Evolutionary conservation across 1,140 invertebrate genomes (phyloP).

Genomic region (Drosophila ambigua): DNA sequence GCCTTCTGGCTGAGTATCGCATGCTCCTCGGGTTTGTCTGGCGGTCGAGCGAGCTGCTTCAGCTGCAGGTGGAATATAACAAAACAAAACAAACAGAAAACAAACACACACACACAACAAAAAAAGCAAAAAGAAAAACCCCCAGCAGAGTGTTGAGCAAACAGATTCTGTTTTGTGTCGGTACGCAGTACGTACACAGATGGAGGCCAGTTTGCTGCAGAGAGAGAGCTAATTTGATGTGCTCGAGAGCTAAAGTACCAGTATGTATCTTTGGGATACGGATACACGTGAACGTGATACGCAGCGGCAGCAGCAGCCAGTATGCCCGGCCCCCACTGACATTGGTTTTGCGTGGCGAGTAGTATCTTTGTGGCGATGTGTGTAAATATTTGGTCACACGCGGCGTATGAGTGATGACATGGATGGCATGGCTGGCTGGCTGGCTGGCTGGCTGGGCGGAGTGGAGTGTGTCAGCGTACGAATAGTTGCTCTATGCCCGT

Average conservation of each 20-base stretch:
- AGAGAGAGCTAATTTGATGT: constrained; percentile 55
- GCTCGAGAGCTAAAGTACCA: constrained; percentile 24
- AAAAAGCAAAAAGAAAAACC: neutral
- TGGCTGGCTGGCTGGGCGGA: too few species aligned
- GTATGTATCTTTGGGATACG: constrained; percentile 29
- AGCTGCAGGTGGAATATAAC: constrained; percentile 11
- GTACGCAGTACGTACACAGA: too few species aligned
- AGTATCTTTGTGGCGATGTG: constrained; percentile 7
- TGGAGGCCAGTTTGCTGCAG: constrained; percentile 18
- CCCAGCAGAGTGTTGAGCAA: constrained; percentile 42
- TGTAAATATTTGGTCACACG: constrained; percentile 55
- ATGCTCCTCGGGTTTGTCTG: too few species aligned
- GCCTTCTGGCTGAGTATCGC: constrained; percentile 41
- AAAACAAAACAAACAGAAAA: too few species aligned
- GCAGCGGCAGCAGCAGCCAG: neutral
- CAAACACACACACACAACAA: neutral
- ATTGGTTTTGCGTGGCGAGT: neutral
- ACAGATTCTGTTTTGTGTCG: constrained; percentile 18
- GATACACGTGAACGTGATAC: neutral
- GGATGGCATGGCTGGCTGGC: constrained; percentile 3
- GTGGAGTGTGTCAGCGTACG: too few species aligned
- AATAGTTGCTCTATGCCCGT: constrained; percentile 1
- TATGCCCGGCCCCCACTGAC: neutral
- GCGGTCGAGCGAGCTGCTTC: neutral
- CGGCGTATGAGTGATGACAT: constrained; percentile 49